Evolutionary conservation across 2,113 vertebrate genomes (phyloP).

Genomic region (Nycticebus coucang): DNA sequence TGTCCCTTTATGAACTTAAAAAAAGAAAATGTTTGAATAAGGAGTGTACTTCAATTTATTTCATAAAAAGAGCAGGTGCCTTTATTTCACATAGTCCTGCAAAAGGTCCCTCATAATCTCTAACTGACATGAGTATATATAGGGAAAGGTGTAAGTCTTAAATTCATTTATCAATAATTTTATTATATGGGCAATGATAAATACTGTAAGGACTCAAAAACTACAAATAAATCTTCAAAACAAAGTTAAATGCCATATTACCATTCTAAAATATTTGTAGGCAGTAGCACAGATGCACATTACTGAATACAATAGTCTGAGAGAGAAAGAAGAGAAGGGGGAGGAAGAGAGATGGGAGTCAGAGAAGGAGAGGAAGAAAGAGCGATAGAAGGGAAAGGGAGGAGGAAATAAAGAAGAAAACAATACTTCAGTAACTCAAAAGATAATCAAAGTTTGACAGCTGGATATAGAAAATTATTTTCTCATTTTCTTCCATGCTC

Average conservation of each 20-base stretch:
- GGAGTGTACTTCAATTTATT: slow-evolving; percentile 34
- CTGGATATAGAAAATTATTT: slow-evolving; percentile 17
- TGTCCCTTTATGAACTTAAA: slow-evolving; percentile 2
- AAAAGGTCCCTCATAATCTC: not conserved
- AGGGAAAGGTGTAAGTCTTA: not conserved
- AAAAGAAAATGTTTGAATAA: not conserved
- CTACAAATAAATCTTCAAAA: slow-evolving; percentile 11
- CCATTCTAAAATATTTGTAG: slow-evolving; percentile 6
- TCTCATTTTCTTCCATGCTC: slow-evolving; percentile 50
- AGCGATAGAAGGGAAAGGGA: not conserved
- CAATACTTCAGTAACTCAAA: slow-evolving; percentile 22
- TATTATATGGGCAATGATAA: not conserved
- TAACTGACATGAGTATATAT: not conserved
- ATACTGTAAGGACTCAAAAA: slow-evolving; percentile 9
- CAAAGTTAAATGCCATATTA: not conserved
- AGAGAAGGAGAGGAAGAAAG: too few relatives aligned
- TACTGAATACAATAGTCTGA: not conserved
- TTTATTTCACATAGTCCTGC: not conserved
- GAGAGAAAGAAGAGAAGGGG: not conserved
- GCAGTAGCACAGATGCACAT: not conserved
- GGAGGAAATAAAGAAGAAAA: not conserved
- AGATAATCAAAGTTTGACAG: slow-evolving; percentile 41
- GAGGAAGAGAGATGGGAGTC: not conserved
- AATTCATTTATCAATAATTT: slow-evolving; percentile 37
- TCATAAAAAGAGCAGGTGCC: slow-evolving; percentile 54